Evolutionary conservation across 2,797 vertebrate species (phyloP).

Genomic region (Mycteria americana): DNA sequence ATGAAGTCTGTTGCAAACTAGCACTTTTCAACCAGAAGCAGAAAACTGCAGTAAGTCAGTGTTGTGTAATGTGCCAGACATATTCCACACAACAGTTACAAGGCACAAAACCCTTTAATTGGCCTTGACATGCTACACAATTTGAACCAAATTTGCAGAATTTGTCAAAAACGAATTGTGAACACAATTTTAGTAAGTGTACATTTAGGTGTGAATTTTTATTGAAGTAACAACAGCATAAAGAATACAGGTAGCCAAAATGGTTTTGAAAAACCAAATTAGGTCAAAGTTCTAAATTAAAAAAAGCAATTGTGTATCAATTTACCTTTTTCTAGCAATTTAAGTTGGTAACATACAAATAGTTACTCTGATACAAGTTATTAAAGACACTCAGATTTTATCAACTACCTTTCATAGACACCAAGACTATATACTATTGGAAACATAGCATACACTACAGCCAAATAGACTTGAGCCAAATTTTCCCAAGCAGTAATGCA

Average conservation of each 20-base stretch:
- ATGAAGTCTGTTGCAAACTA: conserved; percentile 75
- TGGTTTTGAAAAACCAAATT: conserved; percentile 90
- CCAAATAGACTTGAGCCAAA: conserved; percentile 87
- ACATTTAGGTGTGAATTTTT: conserved; percentile 98
- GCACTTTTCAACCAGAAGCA: conserved; percentile 79
- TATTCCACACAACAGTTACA: conserved; percentile 79
- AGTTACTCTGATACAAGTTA: conserved; percentile 90
- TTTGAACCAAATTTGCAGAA: conserved; percentile 86
- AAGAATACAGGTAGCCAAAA: conserved; percentile 99
- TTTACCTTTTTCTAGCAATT: conserved; percentile 89
- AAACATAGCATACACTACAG: conserved; percentile 91
- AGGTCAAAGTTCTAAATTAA: conserved; percentile 84
- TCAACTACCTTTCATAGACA: conserved; percentile 90
- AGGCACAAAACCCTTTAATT: conserved; percentile 81
- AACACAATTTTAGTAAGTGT: conserved; percentile 95
- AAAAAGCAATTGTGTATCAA: conserved; percentile 82
- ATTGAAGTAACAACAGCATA: conserved; percentile 99
- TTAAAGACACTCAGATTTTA: conserved; percentile 85
- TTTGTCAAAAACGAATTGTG: conserved; percentile 98
- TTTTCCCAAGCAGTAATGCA: conserved; percentile 85
- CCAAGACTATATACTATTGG: conserved; percentile 86
- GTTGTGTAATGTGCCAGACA: conserved; percentile 78
- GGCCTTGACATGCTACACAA: conserved; percentile 79
- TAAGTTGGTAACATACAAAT: conserved; percentile 95
- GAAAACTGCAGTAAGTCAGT: conserved; percentile 77